Conservation (phyloP, 2,113 vertebrate species). For the Paradisaea rubra region DNA sequence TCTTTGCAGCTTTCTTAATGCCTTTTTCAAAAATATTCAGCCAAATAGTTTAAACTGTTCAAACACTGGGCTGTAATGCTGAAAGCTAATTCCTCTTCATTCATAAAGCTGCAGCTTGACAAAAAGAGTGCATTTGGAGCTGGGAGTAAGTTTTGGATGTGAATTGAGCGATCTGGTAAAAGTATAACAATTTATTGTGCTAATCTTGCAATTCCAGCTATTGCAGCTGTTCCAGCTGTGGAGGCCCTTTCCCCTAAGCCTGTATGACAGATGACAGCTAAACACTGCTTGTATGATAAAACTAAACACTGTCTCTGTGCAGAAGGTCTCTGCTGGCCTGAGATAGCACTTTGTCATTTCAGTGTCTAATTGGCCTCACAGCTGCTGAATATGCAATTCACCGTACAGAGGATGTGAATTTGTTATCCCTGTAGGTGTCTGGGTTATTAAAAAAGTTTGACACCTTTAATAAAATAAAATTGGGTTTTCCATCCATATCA, state of each 20-base stretch:
- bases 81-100: background rate
- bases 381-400: conserved; percentile 28
- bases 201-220: conserved; percentile 25
- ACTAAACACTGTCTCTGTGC: background rate
- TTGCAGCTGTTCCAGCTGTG: conserved; percentile 28
- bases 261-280: background rate
- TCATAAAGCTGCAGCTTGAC: background rate
- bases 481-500: background rate
- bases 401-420: background rate
- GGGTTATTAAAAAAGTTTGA: background rate
- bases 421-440: background rate
- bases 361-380: background rate
- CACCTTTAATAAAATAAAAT: conserved; percentile 3
- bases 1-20: background rate
- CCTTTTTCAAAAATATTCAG: background rate
- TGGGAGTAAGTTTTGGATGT: background rate
- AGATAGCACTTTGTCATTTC: conserved; percentile 39
- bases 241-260: conserved; percentile 15
- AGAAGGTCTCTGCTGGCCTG: background rate
- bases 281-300: background rate
- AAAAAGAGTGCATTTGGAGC: background rate
- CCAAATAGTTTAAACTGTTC: background rate
- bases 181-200: background rate
- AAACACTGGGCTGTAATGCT: background rate
- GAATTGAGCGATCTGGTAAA: background rate